phyloP scores from a whole-genome alignment of 2,888 invertebrate genomes.

The Polyommatus icarus region DNA sequence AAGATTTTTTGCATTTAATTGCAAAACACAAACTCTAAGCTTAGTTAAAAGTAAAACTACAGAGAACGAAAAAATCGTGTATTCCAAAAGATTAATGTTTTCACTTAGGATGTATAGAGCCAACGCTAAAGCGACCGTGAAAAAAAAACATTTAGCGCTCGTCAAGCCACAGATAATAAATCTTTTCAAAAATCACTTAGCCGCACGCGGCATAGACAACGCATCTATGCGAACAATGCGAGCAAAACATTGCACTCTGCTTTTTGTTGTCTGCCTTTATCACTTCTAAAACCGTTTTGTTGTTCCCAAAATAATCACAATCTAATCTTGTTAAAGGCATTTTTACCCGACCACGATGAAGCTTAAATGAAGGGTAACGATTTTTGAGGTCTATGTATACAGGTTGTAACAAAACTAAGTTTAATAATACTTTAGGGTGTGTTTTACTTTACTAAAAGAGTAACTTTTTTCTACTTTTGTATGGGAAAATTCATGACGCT shows the following conservation, averaged over 20 bases:
- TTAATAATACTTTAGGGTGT: too few species aligned
- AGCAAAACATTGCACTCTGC: constrained; percentile 37
- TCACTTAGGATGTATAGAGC: constrained; percentile 4
- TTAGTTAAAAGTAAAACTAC: background rate
- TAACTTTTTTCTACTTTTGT: too few species aligned
- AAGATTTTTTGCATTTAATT: too few species aligned
- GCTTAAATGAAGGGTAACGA: too few species aligned
- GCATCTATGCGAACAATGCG: constrained; percentile 40
- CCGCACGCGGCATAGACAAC: constrained; percentile 38
- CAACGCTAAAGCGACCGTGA: constrained; percentile 8
- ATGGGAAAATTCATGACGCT: too few species aligned
- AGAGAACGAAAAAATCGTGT: background rate
- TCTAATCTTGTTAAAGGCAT: constrained; percentile 4
- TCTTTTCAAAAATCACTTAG: constrained; percentile 40
- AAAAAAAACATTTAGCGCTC: constrained; percentile 32
- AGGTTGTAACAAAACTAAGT: too few species aligned
- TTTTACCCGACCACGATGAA: background rate
- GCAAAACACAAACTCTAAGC: too few species aligned
- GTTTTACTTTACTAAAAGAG: too few species aligned
- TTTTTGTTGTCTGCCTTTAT: constrained; percentile 35
- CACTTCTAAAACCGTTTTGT: constrained; percentile 35
- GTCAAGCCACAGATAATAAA: constrained; percentile 39
- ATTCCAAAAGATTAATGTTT: constrained; percentile 10
- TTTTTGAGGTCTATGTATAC: too few species aligned
- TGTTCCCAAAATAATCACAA: constrained; percentile 6